Evolutionary conservation across 2,113 vertebrate genomes (phyloP), one percentile per base, ranked within the genome.

Genomic region (Ondatra zibethicus): DNA sequence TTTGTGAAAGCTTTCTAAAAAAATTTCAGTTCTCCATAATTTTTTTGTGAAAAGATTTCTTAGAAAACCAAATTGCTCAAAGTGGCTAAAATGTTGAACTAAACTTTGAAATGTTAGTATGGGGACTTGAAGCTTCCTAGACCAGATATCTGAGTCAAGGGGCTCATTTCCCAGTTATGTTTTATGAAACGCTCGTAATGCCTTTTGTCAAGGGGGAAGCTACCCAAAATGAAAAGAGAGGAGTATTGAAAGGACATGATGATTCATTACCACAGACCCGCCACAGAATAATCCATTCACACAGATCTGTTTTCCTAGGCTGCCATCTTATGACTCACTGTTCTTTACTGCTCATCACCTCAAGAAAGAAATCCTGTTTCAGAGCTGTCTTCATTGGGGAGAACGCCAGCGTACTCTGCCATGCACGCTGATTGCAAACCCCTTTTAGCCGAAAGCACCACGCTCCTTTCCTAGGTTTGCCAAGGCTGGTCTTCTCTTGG

Each of bases 201-300:
- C 68, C 45, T 88, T 68, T 91, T 96, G 96, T 97, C 80, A 84
- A 92, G 87, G 97, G 86, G 52, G 68, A 96, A 95, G 86, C 92
- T 47, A 42, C 92, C 84, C 66, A 88, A 97, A 84, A 66, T 89
- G 52, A 97, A 95, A 96, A 81, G 90, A 92, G 93, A 96, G 94
- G 89, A 97, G 86, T 29, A 8, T 70, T 93, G 92, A 63, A 47
- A 88, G 88, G 94, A 89, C 97, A 97, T 45, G 55, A 93, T 98
- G 95, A 98, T 96, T 98, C 97, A 98, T 86, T 87, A 95, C 87
- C 7, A 0, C 94, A 96, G 94, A 87, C 75, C 61, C 89, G 88
- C 63, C 96, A 92, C 95, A 98, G 94, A 98, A 96, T 96, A 95
- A 96, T 68, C 94, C 98, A 97, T 98, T 98, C 97, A 98, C 95